A percentile compares a stretch with the other conserved stretches of the same genome.
These are phyloP conservation scores for Mesocricetus auratus DNA, from an alignment of 2,113 vertebrate species.

Conservation along the genomic window DNA sequence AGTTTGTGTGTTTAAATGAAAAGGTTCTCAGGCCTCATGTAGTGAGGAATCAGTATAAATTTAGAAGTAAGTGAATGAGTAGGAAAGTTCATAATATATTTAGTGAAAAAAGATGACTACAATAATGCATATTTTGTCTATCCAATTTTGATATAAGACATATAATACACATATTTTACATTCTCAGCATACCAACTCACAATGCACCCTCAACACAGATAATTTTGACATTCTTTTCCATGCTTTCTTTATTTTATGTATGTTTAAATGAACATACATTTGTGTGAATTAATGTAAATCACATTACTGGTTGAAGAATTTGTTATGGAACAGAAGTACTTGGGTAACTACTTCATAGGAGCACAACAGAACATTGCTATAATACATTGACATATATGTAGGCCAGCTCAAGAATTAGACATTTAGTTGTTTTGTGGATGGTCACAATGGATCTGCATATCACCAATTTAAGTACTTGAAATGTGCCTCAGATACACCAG, in stretches of 20 bases:
- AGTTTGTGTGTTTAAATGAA: background rate
- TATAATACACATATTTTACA: background rate
- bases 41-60: conserved; percentile 2
- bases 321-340: conserved; percentile 2
- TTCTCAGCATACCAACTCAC: background rate
- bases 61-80: conserved; percentile 14
- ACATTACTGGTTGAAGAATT: conserved; percentile 18
- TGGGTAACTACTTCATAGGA: background rate
- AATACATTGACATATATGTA: background rate
- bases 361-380: background rate
- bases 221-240: conserved; percentile 34
- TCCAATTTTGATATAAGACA: conserved; percentile 37
- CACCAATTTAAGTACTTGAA: background rate
- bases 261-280: background rate
- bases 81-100: conserved; percentile 27
- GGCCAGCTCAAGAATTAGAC: background rate
- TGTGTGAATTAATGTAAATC: background rate
- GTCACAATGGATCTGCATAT: background rate
- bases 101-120: conserved; percentile 37
- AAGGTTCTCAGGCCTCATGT: background rate
- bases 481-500: background rate
- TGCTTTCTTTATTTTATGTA: conserved; percentile 37
- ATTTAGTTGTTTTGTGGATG: background rate
- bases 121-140: background rate
- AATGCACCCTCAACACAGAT: background rate